Conservation (phyloP, 2,888 invertebrate species). For the Acleris emargana region DNA sequence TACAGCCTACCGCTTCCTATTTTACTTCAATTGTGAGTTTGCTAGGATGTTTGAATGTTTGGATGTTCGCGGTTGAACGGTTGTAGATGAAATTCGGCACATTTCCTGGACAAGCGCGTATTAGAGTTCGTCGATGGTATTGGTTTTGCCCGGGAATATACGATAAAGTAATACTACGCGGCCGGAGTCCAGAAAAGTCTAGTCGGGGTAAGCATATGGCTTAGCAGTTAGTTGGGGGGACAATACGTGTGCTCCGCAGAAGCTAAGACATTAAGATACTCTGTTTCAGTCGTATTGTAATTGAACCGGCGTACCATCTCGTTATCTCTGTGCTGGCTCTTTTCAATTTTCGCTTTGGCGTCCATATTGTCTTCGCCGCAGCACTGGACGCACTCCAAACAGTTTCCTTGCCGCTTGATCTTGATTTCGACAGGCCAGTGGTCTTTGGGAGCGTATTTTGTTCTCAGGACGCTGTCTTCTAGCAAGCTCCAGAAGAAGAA, state of each 20-base stretch:
- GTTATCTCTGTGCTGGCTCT: neutral
- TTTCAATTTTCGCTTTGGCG: neutral
- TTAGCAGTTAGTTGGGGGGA: no score
- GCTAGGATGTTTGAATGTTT: no score
- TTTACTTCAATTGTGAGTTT: no score
- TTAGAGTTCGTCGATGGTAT: no score
- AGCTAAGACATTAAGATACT: neutral
- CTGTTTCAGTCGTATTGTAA: neutral
- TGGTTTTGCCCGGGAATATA: no score
- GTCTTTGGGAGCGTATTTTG: slow-evolving; percentile 53
- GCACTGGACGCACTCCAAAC: slow-evolving; percentile 49
- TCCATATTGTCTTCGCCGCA: slow-evolving; percentile 44
- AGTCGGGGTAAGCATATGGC: no score
- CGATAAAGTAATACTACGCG: no score
- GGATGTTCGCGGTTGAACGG: no score
- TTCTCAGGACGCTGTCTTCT: slow-evolving; percentile 53
- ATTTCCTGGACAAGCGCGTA: no score
- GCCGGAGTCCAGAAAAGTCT: no score
- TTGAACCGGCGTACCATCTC: neutral
- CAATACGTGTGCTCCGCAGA: neutral
- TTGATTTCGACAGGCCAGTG: slow-evolving; percentile 53
- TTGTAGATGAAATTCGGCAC: no score
- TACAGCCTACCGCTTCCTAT: no score
- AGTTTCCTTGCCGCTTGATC: slow-evolving; percentile 40
- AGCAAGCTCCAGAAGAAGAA: slow-evolving; percentile 61